Evolutionary conservation across 1,140 invertebrate species (phyloP), one percentile per base, ranked within the genome.

Genomic region (Eupristina koningsbergeri): DNA sequence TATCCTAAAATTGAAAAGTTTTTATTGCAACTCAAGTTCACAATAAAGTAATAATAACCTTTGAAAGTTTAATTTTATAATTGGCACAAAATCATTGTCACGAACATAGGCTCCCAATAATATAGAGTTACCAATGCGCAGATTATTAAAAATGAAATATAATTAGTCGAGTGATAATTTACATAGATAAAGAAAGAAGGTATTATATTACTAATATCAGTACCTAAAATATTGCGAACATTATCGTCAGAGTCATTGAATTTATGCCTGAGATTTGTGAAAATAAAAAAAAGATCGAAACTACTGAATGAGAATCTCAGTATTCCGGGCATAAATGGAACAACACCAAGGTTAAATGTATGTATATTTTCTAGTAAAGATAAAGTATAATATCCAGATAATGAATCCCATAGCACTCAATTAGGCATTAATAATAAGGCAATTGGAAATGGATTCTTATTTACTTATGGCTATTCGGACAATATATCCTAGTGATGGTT

Each of bases 371-470:
- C 36, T 41, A 41, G 26, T 63, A 45, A 5, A 36, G 39, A 84
- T 85, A 83, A 88, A 87, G 87, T 86, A 86, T 85, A 87, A 88
- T 83, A 80, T 85, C 78, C 85, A 83, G 84, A 83, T 88, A 90
- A 89, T 88, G 86, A 89, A 90, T 89, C 81, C 84, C 84, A n/a
- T n/a, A 85, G 80, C 85, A 85, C 89, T 89, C 84, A 87, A 89
- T 89, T 88, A 89, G 84, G 88, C 85, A 89, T 90, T 89, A 90
- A 89, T 89, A 87, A 90, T 86, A 88, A 86, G 87, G 81, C 86
- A 87, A 84, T 79, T 84, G n/a, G 64, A 82, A 69, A 85, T 74
- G 86, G n/a, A 22, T 22, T 22, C 82, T 84, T 87, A 89, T 89
- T 89, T 89, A 87, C 85, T 89, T 84, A 76, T 71, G 64, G 39